phyloP scores from a whole-genome alignment of 1,140 invertebrate genomes.

The Drosophila lacteicornis region DNA sequence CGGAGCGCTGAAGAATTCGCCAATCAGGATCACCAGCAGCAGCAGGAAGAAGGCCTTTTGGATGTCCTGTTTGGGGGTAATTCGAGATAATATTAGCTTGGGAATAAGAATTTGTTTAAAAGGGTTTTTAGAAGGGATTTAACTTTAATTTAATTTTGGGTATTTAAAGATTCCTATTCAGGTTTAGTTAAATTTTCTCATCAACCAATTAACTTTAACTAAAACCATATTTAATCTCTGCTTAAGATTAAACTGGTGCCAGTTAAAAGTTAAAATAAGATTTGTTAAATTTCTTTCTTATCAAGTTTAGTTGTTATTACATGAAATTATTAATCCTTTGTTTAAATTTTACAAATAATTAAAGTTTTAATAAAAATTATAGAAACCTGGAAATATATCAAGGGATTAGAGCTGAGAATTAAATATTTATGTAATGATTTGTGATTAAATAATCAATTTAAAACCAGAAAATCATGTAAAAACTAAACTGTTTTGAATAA shows the following conservation, averaged over 20 bases:
- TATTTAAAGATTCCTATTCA: not conserved
- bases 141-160: not conserved
- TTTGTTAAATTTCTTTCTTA: not conserved
- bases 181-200: not conserved
- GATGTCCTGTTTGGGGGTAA: conserved; percentile 89
- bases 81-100: not conserved
- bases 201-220: too few species aligned
- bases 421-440: not conserved
- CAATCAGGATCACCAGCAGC: conserved; percentile 95
- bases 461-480: not conserved
- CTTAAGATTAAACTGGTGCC: not conserved
- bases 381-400: conserved; percentile 6
- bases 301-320: not conserved
- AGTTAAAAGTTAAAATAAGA: not conserved
- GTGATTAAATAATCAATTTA: not conserved
- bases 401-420: conserved; percentile 4
- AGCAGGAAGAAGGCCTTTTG: conserved; percentile 98
- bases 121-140: not conserved
- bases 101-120: not conserved
- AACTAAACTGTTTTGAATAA: not conserved
- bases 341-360: not conserved
- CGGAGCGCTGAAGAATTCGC: conserved; percentile 98
- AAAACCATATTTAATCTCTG: not conserved
- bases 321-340: not conserved
- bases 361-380: not conserved